phyloP scores from a whole-genome alignment of 2,888 invertebrate genomes.

The Globia sparganii region DNA sequence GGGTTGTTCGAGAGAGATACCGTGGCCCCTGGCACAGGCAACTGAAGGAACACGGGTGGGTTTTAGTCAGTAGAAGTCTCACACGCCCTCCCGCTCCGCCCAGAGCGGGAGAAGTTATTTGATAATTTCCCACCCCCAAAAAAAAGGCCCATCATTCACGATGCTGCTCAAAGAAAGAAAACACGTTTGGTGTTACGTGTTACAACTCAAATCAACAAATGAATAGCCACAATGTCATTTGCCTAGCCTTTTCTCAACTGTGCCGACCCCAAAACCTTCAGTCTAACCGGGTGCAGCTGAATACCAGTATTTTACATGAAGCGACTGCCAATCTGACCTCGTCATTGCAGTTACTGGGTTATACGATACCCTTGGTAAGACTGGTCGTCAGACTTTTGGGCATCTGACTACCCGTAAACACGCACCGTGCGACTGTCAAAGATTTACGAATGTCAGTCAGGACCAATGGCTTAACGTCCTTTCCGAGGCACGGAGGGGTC shows the following conservation, averaged over 20 bases:
- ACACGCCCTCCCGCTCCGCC: too few species aligned
- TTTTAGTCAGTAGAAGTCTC: too few species aligned
- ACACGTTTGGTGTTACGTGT: neutral
- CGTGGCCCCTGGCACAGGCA: too few species aligned
- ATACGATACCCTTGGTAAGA: neutral
- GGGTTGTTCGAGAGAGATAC: too few species aligned
- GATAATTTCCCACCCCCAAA: too few species aligned
- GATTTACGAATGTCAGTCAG: too few species aligned
- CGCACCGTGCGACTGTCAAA: too few species aligned
- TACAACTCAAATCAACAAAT: neutral
- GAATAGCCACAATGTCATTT: neutral
- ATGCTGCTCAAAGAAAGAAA: neutral
- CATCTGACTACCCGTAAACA: neutral
- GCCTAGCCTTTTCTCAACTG: neutral
- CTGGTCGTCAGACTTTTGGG: neutral
- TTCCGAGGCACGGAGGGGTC: too few species aligned
- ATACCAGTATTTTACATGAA: neutral
- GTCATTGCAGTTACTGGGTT: neutral
- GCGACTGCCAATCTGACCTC: neutral
- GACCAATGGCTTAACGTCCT: too few species aligned
- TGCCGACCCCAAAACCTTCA: too few species aligned
- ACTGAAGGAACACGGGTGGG: too few species aligned
- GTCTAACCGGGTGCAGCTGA: neutral
- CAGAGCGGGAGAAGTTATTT: too few species aligned
- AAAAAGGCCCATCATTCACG: neutral